A percentile compares a stretch with the other conserved stretches of the same genome.
Conservation (phyloP, 2,888 invertebrate genomes). For the Corythucha ciliata region DNA sequence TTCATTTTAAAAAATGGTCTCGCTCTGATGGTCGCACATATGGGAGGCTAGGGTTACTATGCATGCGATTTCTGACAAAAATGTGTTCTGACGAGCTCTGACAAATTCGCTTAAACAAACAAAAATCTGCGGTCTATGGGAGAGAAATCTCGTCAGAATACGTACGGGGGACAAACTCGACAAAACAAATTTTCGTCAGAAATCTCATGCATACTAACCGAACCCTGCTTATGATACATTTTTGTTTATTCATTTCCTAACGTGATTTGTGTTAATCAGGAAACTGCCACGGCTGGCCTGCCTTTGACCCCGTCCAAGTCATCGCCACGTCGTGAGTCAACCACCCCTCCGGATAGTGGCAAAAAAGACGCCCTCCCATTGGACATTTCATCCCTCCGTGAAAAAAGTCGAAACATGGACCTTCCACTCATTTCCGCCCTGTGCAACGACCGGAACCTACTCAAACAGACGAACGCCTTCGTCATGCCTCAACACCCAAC, state of each 20-base stretch:
- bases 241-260: no score
- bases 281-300: neutral
- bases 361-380: conserved; percentile 39
- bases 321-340: conserved; percentile 21
- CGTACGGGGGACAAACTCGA: no score
- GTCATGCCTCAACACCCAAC: conserved; percentile 49
- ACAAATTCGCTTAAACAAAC: no score
- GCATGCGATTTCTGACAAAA: no score
- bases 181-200: no score
- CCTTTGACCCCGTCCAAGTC: conserved; percentile 18
- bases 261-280: neutral
- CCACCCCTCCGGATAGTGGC: conserved; percentile 19
- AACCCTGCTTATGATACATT: no score
- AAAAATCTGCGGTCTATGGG: neutral
- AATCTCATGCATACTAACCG: no score
- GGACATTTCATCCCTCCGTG: conserved; percentile 74
- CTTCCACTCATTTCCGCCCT: conserved; percentile 85
- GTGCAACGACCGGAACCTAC: conserved; percentile 81
- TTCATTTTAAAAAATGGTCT: neutral
- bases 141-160: neutral
- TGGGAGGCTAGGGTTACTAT: no score
- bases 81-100: no score
- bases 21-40: neutral
- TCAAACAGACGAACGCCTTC: conserved; percentile 81
- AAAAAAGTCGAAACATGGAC: conserved; percentile 82